Percentiles rank a stretch among this genome's conserved stretches.
These are phyloP conservation scores for Aratinga solstitialis DNA, from an alignment of 2,797 vertebrate genomes.

Conservation along the genomic window DNA sequence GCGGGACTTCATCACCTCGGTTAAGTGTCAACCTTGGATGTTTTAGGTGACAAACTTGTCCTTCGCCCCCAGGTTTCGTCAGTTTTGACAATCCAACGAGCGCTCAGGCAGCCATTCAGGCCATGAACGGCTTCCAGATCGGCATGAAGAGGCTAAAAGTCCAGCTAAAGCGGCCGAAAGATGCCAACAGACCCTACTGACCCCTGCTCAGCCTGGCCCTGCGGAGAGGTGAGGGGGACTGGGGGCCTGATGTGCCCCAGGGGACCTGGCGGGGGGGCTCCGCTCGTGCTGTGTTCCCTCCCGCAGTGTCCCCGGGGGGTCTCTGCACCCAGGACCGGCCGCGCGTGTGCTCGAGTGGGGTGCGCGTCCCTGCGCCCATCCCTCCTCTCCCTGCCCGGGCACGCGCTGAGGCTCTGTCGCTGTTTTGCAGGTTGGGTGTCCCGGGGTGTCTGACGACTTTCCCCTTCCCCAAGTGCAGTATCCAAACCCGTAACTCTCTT, in stretches of 20 bases:
- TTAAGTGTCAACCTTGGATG: accelerated
- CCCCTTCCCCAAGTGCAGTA: conserved; percentile 92
- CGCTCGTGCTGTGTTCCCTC: accelerated
- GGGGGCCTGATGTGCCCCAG: accelerated
- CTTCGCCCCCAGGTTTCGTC: conserved; percentile 85
- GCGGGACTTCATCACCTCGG: accelerated
- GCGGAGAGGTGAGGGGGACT: conserved; percentile 63
- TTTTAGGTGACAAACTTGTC: neutral
- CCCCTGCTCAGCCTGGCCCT: conserved; percentile 62
- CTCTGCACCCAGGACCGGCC: neutral
- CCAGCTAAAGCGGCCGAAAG: conserved; percentile 97
- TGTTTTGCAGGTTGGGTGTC: conserved; percentile 84
- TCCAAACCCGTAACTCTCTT: conserved; percentile 92
- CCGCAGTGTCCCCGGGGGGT: accelerated
- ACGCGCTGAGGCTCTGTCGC: neutral
- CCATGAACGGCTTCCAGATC: conserved; percentile 98
- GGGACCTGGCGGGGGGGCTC: accelerated
- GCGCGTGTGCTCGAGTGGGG: neutral
- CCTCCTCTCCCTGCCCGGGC: neutral
- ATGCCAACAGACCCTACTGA: conserved; percentile 98
- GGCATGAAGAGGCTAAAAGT: conserved; percentile 99
- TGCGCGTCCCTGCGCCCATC: neutral
- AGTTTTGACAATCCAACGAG: conserved; percentile 98
- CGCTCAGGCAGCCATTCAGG: conserved; percentile 97
- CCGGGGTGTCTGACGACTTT: conserved; percentile 71